phyloP scores from a whole-genome alignment of 2,888 invertebrate species.

The Melinopterus prodromus region DNA sequence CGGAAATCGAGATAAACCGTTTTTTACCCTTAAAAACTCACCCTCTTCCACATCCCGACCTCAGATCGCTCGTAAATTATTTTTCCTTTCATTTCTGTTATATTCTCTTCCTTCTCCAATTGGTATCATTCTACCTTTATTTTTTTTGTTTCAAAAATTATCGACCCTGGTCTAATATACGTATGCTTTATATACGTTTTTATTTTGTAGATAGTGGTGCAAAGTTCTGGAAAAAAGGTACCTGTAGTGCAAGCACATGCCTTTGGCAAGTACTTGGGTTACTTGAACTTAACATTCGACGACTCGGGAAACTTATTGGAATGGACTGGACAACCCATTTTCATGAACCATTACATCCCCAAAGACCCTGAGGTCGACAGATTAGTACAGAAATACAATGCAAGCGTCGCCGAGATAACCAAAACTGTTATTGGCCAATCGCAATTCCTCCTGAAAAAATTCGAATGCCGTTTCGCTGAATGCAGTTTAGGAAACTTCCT shows the following conservation, averaged over 20 bases:
- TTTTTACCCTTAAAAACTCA: no score
- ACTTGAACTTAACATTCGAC: constrained; percentile 75
- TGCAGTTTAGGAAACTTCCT: constrained; percentile 85
- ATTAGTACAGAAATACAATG: constrained; percentile 69
- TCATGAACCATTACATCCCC: constrained; percentile 71
- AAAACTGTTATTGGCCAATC: constrained; percentile 71
- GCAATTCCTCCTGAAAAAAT: constrained; percentile 63
- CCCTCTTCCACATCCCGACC: no score
- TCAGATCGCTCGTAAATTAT: no score
- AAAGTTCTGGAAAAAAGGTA: constrained; percentile 68
- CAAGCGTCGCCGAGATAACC: constrained; percentile 64
- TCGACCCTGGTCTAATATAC: no score
- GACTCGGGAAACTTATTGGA: constrained; percentile 71
- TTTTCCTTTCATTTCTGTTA: no score
- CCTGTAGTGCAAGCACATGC: constrained; percentile 91
- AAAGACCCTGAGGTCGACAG: constrained; percentile 72
- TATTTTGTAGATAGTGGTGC: constrained; percentile 72
- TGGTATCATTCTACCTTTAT: no score
- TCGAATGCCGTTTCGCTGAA: constrained; percentile 73
- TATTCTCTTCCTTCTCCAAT: no score
- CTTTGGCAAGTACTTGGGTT: constrained; percentile 89
- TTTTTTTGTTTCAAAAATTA: no score
- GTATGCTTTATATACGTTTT: no score
- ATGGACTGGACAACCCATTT: constrained; percentile 78
- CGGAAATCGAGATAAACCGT: no score